phyloP scores from a whole-genome alignment of 1,140 invertebrate species.

The Lasioglossum albipes region DNA sequence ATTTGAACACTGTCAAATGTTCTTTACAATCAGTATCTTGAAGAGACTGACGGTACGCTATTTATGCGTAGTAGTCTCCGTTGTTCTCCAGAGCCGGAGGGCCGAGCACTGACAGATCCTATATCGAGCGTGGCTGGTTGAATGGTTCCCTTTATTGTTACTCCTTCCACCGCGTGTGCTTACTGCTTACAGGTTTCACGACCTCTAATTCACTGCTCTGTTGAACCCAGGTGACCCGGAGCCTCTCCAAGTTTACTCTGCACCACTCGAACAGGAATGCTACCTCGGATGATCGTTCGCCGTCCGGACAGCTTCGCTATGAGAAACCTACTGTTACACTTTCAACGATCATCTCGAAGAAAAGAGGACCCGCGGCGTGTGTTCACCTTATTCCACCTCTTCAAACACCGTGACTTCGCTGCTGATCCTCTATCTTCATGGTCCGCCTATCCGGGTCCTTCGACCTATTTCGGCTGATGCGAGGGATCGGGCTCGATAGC shows the following conservation, averaged over 20 bases:
- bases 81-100: neutral
- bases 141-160: slow-evolving; percentile 18
- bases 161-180: slow-evolving; percentile 19
- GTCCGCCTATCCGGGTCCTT: neutral
- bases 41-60: too few species aligned
- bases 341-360: slow-evolving; percentile 42
- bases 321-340: slow-evolving; percentile 60
- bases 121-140: slow-evolving; percentile 25
- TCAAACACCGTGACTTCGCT: neutral
- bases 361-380: neutral
- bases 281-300: slow-evolving; percentile 6
- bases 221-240: slow-evolving; percentile 26
- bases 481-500: too few species aligned
- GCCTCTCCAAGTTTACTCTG: neutral
- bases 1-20: neutral
- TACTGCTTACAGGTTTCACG: slow-evolving; percentile 7
- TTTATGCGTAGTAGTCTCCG: too few species aligned
- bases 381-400: slow-evolving; percentile 18
- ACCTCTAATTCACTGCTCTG: slow-evolving; percentile 10
- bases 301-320: slow-evolving; percentile 13
- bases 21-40: too few species aligned
- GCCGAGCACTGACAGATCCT: slow-evolving; percentile 28
- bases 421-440: neutral
- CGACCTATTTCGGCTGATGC: neutral
- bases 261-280: neutral